Evolutionary conservation across 2,113 vertebrate genomes (phyloP), one percentile per base, ranked within the genome.

Genomic region (Dasyurus viverrinus): DNA sequence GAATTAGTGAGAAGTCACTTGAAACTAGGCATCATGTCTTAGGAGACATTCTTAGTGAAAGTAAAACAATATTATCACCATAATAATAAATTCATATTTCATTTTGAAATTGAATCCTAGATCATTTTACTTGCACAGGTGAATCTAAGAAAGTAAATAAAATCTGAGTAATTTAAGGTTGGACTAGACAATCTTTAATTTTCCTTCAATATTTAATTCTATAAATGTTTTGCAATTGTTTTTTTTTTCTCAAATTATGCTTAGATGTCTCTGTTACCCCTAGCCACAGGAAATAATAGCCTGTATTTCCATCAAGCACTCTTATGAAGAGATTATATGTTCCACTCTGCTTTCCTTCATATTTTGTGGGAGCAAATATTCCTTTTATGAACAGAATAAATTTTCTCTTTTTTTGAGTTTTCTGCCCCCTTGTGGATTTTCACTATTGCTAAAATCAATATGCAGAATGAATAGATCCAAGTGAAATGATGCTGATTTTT

Each of bases 381-480:
- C 2, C 0, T 36, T 10, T 23, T 22, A 27, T 95, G 48, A n/a
- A 2, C 2, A 60, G 4, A 2, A 26, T 95, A 42, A 23, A 96
- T 24, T 54, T 89, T 27, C 23, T 84, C n/a, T 76, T 26, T 93
- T 48, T 7, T 96, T 50, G 94, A 1, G 90, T 93, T 97, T 94
- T 26, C 57, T 95, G 36, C 14, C 23, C 50, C 26, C 30, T 94
- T 91, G 53, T 93, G 55, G 89, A 94, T 93, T 95, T 95, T 91
- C 91, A 92, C 92, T 91, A 95, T 92, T 95, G 60, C 3, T 94
- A 95, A 94, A 91, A 90, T 96, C 27, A 30, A 47, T 76, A 11
- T 0, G 0, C 93, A 92, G 24, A 8, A 68, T 6, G 0, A 0
- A 9, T 89, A 52, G 3, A 89, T n/a, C 91, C 2, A 94, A 94